Base-by-base conservation (phyloP, 1,140 invertebrate species). In the Steinernema feltiae region DNA sequence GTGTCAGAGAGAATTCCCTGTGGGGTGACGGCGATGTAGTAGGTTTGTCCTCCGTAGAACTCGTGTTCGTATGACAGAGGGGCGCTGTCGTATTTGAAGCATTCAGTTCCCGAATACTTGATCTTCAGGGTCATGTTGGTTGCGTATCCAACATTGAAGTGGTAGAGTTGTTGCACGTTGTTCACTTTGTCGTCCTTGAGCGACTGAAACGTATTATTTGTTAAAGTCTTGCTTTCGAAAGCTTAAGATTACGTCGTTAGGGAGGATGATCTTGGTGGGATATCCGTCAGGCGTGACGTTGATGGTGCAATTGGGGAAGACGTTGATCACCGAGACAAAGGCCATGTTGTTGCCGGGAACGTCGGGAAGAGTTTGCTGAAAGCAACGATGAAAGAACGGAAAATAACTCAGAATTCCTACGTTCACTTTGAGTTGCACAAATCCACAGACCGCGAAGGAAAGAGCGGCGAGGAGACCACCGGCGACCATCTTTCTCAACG, bases 361-460 rank as follows among this genome's bases (percentile, higher is more conserved):
- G 31, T 46, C 35, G n/a, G 63, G 35, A 18, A 72, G 73, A 27
- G 73, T 75, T 71, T 35, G 31, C 73, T 75, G n/a, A 18, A 75
- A 71, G 29, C 27, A 17, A 29, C n/a, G 15, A 63, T 15, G 53
- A n/a, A 27, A n/a, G 24, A 17, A 30, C 70, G 18, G 63, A 18
- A 3, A 71, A 35, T 73, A 12, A 32, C 7, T 76, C 18, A 48
- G 17, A 78, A 48, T 31, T 46, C 81, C 76, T 78, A 86, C 91
- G 90, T 95, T 90, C 30, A 97, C 88, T 82, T 91, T 86, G 0
- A 93, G 80, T 88, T 97, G 93, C 1, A 97, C 89, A 32, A 94
- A 82, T 27, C 91, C 94, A 21, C 95, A 94, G 35, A 94, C 89
- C n/a, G 93, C 85, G 86, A 98, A 98, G 0, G 95, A 91, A 1